Conservation (phyloP, 2,888 invertebrate species). For the Caenorhabditis japonica region DNA sequence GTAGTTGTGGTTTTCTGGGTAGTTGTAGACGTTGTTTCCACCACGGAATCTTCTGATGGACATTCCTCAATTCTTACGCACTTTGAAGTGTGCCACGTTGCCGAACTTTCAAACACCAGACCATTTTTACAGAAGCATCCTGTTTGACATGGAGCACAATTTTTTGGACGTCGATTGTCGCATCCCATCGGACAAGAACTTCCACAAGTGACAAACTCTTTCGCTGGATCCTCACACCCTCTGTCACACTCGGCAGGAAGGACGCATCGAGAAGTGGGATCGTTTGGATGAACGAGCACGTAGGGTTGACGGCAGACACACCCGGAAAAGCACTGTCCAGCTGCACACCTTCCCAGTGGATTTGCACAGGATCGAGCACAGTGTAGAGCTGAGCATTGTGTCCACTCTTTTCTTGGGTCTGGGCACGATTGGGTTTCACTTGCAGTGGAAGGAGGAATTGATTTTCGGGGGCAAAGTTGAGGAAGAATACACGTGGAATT, state of each 20-base stretch:
- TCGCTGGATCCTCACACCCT: constrained; percentile 59
- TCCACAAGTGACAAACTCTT: constrained; percentile 68
- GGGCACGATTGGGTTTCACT: constrained; percentile 37
- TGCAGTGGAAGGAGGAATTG: constrained; percentile 24
- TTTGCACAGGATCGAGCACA: constrained; percentile 64
- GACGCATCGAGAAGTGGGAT: constrained; percentile 64
- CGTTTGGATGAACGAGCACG: constrained; percentile 56
- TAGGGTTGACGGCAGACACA: constrained; percentile 68
- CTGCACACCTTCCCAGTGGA: constrained; percentile 57
- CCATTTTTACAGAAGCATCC: constrained; percentile 74
- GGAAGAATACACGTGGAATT: constrained; percentile 64
- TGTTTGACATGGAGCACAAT: constrained; percentile 71
- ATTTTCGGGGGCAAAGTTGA: constrained; percentile 55
- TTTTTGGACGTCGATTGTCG: constrained; percentile 65
- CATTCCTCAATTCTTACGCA: constrained; percentile 65
- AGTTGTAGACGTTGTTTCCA: constrained; percentile 12
- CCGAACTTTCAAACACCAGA: constrained; percentile 59
- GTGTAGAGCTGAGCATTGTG: constrained; percentile 56
- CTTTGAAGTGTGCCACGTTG: constrained; percentile 64
- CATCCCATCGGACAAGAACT: constrained; percentile 74
- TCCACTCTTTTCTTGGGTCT: constrained; percentile 65
- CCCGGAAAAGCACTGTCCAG: constrained; percentile 63
- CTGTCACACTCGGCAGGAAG: constrained; percentile 67
- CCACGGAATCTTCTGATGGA: constrained; percentile 25
- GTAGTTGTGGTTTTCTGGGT: constrained; percentile 6